phyloP scores from a whole-genome alignment of 2,113 vertebrate genomes.

The Corythornis vintsioides region DNA sequence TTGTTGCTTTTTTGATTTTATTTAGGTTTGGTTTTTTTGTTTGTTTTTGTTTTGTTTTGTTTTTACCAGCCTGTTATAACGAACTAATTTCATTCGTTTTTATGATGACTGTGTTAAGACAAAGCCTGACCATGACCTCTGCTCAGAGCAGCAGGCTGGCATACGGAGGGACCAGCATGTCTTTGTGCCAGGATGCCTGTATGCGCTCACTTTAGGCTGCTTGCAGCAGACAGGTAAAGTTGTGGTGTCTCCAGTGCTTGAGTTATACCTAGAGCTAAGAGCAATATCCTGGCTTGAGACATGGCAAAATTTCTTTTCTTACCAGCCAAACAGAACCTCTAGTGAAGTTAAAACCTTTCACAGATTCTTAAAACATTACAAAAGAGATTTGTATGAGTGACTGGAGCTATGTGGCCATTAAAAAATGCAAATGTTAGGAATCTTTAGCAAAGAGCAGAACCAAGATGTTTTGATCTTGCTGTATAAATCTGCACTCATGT shows the following conservation, averaged over 20 bases:
- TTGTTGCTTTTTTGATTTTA: too few species aligned
- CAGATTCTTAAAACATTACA: neutral
- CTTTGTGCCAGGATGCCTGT: neutral
- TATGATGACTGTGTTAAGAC: neutral
- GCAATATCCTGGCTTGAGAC: neutral
- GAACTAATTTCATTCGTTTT: neutral
- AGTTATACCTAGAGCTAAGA: neutral
- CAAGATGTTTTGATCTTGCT: neutral
- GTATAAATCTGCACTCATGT: neutral
- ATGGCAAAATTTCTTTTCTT: neutral
- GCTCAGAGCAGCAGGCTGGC: neutral
- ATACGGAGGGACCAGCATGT: neutral
- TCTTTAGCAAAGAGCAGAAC: neutral
- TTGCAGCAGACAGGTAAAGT: neutral
- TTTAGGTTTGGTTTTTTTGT: neutral
- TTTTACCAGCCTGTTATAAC: neutral
- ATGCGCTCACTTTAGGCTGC: accelerated
- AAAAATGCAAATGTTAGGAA: neutral
- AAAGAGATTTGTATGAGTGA: neutral
- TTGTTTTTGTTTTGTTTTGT: neutral
- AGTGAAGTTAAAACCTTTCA: neutral
- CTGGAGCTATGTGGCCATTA: neutral
- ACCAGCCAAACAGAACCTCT: neutral
- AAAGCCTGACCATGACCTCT: neutral
- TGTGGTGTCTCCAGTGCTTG: neutral